phyloP scores from a whole-genome alignment of 1,140 invertebrate species.

The Delia radicum region DNA sequence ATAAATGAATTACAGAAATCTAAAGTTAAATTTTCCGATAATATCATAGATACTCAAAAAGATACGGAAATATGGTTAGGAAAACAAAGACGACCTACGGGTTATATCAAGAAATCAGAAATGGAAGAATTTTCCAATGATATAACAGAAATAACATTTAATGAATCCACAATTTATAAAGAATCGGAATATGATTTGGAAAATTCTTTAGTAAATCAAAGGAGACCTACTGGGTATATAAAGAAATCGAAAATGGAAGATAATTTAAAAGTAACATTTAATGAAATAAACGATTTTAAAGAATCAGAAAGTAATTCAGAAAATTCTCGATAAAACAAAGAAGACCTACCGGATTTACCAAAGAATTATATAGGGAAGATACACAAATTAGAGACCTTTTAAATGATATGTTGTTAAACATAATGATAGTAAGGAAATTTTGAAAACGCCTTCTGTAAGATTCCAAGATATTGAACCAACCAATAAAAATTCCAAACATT shows the following conservation, averaged over 20 bases:
- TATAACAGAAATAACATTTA: background rate
- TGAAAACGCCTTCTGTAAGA: too few relatives aligned
- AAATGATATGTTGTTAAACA: too few relatives aligned
- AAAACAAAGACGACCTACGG: conserved; percentile 6
- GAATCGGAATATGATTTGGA: background rate
- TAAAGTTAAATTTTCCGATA: too few relatives aligned
- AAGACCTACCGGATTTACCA: background rate
- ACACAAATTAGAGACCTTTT: background rate
- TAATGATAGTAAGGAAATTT: too few relatives aligned
- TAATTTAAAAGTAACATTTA: background rate
- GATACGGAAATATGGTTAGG: too few relatives aligned
- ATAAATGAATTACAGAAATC: too few relatives aligned
- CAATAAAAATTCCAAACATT: too few relatives aligned
- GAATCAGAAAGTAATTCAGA: background rate
- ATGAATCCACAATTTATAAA: background rate
- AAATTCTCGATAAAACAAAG: background rate
- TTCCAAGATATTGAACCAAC: background rate
- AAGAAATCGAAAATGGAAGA: background rate
- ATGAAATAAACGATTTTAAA: background rate
- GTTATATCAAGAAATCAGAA: background rate
- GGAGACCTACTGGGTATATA: background rate
- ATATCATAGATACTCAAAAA: too few relatives aligned
- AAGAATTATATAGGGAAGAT: background rate
- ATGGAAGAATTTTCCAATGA: background rate
- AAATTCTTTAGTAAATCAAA: background rate